These are phyloP conservation scores for Laticauda laticaudata DNA, from an alignment of 2,113 vertebrate species.

Conservation along the genomic window DNA sequence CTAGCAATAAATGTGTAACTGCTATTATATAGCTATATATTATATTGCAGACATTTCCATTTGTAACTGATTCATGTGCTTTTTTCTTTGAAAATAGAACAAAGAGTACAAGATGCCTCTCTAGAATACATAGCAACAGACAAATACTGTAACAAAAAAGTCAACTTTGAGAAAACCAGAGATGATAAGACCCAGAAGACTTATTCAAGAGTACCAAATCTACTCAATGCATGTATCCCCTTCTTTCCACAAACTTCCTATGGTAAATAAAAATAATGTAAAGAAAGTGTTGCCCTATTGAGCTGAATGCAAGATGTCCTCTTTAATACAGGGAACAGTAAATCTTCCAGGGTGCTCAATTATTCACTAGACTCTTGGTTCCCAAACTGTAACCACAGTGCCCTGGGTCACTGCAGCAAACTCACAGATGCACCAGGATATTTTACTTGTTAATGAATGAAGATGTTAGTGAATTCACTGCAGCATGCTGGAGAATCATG, in stretches of 20 bases:
- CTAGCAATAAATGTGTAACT: conserved; percentile 10
- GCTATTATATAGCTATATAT: neutral
- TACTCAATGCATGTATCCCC: neutral
- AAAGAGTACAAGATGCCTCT: conserved; percentile 3
- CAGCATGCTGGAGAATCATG: neutral
- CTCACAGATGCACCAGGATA: neutral
- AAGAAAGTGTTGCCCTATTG: neutral
- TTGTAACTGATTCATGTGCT: conserved; percentile 12
- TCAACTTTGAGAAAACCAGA: neutral
- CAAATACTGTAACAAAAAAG: neutral
- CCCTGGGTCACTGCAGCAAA: neutral
- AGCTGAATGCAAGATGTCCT: neutral
- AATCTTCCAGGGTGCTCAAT: neutral
- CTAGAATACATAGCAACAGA: neutral
- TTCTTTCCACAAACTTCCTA: neutral
- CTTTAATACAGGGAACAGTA: neutral
- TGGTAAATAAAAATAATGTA: neutral
- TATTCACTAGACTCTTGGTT: neutral
- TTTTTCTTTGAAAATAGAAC: conserved; percentile 5
- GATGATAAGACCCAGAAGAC: neutral
- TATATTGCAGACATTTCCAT: conserved; percentile 1
- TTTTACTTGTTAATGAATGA: neutral
- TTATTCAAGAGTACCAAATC: neutral
- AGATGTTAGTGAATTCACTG: neutral
- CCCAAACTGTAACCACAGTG: neutral